Percentiles rank a stretch among this genome's conserved stretches.
Conservation (phyloP, 2,113 vertebrate genomes). For the Mesoclemmys tuberculata region DNA sequence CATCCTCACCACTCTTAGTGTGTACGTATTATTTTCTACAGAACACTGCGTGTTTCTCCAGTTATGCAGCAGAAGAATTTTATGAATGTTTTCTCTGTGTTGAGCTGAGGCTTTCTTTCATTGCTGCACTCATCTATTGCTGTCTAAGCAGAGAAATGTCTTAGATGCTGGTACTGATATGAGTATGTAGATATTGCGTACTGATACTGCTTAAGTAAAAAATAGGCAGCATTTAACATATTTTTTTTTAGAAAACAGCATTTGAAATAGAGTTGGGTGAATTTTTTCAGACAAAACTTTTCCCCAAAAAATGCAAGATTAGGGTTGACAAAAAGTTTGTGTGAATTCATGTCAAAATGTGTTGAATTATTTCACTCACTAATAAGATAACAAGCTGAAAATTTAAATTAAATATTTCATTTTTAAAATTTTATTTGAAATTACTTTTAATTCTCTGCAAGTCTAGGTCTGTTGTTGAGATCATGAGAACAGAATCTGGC, state of each 20-base stretch:
- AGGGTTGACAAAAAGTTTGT: not conserved
- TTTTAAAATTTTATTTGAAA: not conserved
- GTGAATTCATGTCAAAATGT: not conserved
- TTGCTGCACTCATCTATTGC: not conserved
- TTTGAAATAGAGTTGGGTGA: not conserved
- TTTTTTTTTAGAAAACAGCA: not conserved
- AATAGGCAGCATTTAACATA: not conserved
- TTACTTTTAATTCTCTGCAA: not conserved
- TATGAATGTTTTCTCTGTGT: not conserved
- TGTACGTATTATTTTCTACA: not conserved
- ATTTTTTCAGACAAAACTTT: not conserved
- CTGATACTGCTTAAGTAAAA: not conserved
- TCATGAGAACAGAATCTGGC: not conserved
- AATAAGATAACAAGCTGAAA: not conserved
- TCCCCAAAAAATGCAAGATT: not conserved
- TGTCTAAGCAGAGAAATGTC: not conserved
- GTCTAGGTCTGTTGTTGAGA: not conserved
- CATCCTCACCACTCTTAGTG: not conserved
- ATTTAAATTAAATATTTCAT: not conserved
- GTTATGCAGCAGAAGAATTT: slow-evolving; percentile 13
- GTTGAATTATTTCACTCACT: not conserved
- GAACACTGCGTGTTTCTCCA: not conserved
- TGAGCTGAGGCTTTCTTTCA: slow-evolving; percentile 20
- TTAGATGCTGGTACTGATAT: too few relatives aligned
- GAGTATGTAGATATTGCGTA: too few relatives aligned